Base-by-base conservation (phyloP, 1,140 invertebrate genomes). In the Apis florea region DNA sequence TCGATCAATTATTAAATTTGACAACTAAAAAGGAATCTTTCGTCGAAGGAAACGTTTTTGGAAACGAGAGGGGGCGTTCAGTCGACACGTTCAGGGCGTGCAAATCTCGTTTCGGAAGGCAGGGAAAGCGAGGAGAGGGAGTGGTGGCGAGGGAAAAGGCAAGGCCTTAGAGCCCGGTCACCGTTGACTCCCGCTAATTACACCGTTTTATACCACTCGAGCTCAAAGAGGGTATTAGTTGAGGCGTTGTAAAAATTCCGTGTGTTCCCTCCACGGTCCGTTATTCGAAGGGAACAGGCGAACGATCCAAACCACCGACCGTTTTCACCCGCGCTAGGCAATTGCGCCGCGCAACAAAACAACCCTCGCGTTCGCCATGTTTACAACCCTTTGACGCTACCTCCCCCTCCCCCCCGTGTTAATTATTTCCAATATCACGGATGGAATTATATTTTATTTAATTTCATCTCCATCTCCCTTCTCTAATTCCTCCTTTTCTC, bases 151-250 rank as follows among this genome's bases (percentile, higher is more conserved):
- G 56, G 73, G 31, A 77, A 68, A 72, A 77, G 70, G 49, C 54
- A 47, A 82, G 75, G 40, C 61, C 40, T 80, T 66, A 70, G 70
- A 80, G 71, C 78, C 61, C 78, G 78, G 78, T 80, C 78, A 80
- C 78, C 70, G 78, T 80, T 80, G 70, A 80, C 74, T 80, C 78
- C 70, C 78, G 78, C 78, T 80, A 80, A 80, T 80, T 80, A 80
- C 78, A 67, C 70, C 78, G 78, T 66, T 80, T 80, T 66, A 80
- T 80, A 80, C 78, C 78, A 80, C 78, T 80, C 78, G 70, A 80
- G 78, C 70, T 80, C 61, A 80, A 74, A 80, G 70, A 74, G 78
- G 70, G 78, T 80, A 80, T 80, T 74, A 80, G 78, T 73, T 26
- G 71, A 74, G 78, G 78, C 78, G 78, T 80, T 80, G 78, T 80